Conservation (phyloP, 2,797 vertebrate genomes). For the Poecilia wingei region DNA sequence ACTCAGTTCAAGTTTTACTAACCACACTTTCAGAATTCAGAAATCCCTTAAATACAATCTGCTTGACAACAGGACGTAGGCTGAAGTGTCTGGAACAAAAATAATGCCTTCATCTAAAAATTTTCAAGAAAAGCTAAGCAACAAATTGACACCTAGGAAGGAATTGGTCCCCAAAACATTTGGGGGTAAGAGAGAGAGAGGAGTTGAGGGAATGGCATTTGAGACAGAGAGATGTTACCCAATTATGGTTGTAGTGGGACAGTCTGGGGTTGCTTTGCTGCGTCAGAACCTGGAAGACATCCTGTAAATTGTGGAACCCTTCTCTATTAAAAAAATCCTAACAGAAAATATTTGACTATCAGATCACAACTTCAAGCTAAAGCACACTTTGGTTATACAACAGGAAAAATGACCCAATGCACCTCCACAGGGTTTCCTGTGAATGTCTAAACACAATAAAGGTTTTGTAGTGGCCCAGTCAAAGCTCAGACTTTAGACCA, state of each 20-base stretch:
- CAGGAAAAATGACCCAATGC: background rate
- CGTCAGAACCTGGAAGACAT: background rate
- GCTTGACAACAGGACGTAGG: background rate
- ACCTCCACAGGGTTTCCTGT: background rate
- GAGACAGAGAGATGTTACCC: background rate
- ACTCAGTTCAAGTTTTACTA: background rate
- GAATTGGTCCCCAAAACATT: background rate
- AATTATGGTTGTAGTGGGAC: background rate
- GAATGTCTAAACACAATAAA: background rate
- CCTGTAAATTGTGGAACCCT: background rate
- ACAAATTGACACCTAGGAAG: background rate
- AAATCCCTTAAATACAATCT: background rate
- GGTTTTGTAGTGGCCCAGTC: background rate
- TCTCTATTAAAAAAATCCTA: background rate
- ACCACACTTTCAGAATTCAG: background rate
- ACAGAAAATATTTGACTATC: background rate
- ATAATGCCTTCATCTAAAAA: background rate
- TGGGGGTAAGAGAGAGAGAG: too few species aligned
- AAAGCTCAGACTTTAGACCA: background rate
- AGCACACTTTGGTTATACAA: background rate
- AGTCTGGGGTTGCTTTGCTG: background rate
- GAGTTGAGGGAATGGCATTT: background rate
- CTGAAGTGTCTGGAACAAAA: background rate
- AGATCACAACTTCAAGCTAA: background rate
- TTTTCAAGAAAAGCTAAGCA: background rate